phyloP scores from a whole-genome alignment of 2,113 vertebrate genomes.

The Rynchops niger region DNA sequence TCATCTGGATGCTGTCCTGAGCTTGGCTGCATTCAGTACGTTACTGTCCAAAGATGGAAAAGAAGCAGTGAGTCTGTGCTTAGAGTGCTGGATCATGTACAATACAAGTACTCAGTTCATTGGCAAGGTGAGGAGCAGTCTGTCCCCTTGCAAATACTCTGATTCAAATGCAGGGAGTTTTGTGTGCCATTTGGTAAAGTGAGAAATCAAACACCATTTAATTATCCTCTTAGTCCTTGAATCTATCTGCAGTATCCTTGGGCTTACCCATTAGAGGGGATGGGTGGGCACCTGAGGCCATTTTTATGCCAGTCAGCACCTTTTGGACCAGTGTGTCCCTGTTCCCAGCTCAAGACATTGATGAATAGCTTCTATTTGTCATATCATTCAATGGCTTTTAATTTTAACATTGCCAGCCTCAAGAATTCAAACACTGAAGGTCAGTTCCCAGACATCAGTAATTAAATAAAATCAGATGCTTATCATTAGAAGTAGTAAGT shows the following conservation, averaged over 20 bases:
- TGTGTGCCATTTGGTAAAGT: neutral
- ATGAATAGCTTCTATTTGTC: neutral
- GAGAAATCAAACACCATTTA: neutral
- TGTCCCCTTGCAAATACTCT: neutral
- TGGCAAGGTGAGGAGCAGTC: conserved; percentile 22
- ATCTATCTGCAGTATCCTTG: neutral
- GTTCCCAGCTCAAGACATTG: neutral
- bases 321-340: neutral
- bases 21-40: neutral
- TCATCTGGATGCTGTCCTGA: neutral
- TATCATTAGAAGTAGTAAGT: neutral
- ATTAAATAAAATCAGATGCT: neutral
- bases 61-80: neutral
- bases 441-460: neutral
- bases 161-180: neutral
- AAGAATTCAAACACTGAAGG: neutral
- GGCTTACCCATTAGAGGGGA: neutral
- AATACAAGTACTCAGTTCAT: neutral
- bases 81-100: neutral
- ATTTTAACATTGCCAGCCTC: neutral
- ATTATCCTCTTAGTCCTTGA: conserved; percentile 21
- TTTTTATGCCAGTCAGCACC: neutral
- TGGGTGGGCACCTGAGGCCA: neutral
- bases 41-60: neutral
- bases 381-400: neutral